Evolutionary conservation across 2,113 vertebrate species (phyloP).

Genomic region (Oxyruncus cristatus): DNA sequence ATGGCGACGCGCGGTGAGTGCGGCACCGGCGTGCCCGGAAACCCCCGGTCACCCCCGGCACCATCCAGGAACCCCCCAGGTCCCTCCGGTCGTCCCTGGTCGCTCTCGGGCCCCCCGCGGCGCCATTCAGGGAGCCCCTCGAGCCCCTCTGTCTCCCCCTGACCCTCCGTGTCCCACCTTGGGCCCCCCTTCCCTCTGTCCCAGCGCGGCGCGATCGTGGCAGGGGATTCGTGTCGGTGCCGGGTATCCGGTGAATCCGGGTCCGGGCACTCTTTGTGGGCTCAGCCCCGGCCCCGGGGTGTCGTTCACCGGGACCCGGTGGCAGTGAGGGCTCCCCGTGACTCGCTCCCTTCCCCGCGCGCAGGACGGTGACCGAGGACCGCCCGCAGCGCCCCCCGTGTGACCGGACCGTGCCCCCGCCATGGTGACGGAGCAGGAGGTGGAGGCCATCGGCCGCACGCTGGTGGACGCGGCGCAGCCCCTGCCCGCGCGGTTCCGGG

Average conservation of each 20-base stretch:
- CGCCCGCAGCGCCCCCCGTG: not conserved
- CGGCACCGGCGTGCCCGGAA: rapidly evolving
- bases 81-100: too few relatives aligned
- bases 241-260: not conserved
- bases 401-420: rapidly evolving
- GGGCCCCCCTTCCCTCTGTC: not conserved
- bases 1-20: constrained; percentile 9
- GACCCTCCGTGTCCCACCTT: not conserved
- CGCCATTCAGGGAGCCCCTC: too few relatives aligned
- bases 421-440: constrained; percentile 70
- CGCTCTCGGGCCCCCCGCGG: too few relatives aligned
- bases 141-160: not conserved
- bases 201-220: rapidly evolving
- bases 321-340: not conserved
- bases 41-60: not conserved
- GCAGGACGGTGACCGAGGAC: not conserved
- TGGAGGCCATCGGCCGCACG: constrained; percentile 75
- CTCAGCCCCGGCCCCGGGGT: too few relatives aligned
- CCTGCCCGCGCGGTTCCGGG: constrained; percentile 85
- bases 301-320: not conserved
- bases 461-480: constrained; percentile 77
- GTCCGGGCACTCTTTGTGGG: not conserved
- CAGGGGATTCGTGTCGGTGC: rapidly evolving
- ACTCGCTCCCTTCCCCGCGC: not conserved
- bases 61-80: not conserved